A percentile compares a stretch with the other conserved stretches of the same genome.
phyloP scores from a whole-genome alignment of 2,797 vertebrate genomes.

The Discoglossus pictus region DNA sequence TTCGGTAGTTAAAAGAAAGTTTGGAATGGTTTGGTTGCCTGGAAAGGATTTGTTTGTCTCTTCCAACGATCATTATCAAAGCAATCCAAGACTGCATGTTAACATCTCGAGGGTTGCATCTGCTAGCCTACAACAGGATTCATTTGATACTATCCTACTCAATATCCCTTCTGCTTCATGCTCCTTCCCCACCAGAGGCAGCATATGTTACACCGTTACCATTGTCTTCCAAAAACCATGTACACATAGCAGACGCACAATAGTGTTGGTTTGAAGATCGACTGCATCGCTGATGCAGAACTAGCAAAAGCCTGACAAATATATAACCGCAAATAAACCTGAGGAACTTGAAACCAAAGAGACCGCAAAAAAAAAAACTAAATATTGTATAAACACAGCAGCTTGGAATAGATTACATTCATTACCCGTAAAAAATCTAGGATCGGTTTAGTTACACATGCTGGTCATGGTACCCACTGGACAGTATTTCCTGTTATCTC shows the following conservation, averaged over 20 bases:
- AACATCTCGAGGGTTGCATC: constrained; percentile 61
- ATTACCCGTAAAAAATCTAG: background rate
- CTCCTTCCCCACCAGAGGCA: constrained; percentile 73
- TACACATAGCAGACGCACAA: too few species aligned
- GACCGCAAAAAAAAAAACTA: background rate
- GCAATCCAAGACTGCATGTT: constrained; percentile 60
- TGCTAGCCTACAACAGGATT: constrained; percentile 68
- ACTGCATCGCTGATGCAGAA: background rate
- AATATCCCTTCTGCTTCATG: constrained; percentile 74
- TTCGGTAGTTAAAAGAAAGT: constrained; percentile 46
- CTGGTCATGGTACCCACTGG: constrained; percentile 59
- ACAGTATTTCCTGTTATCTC: constrained; percentile 73
- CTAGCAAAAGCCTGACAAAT: background rate
- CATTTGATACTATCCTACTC: constrained; percentile 68
- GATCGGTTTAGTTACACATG: constrained; percentile 34
- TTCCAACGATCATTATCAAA: constrained; percentile 57
- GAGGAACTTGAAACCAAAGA: background rate
- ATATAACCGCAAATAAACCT: background rate
- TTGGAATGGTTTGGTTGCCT: constrained; percentile 22
- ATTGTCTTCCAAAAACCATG: too few species aligned
- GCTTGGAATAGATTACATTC: background rate
- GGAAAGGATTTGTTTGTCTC: constrained; percentile 32
- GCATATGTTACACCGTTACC: constrained; percentile 69
- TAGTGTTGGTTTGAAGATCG: too few species aligned
- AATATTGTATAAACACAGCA: constrained; percentile 27